Evolutionary conservation across 1,140 invertebrate genomes (phyloP).

Genomic region (Drosophila varians): DNA sequence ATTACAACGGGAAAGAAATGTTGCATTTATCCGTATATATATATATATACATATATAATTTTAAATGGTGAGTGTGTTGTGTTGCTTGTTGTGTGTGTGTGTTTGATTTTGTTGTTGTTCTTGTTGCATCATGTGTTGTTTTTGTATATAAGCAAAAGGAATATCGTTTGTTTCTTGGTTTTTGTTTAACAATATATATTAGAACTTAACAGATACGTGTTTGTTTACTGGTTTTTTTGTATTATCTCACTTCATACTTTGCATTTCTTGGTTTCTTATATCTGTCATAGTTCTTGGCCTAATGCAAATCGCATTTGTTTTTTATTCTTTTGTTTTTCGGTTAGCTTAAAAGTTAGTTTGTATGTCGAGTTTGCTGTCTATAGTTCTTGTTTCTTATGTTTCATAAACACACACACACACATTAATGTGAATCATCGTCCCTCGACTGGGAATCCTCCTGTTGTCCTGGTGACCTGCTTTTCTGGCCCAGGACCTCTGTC

Average conservation of each 20-base stretch:
- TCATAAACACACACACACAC: constrained; percentile 23
- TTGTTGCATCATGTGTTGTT: constrained; percentile 36
- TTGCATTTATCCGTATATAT: constrained; percentile 55
- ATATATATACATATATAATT: constrained; percentile 24
- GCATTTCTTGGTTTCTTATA: constrained; percentile 20
- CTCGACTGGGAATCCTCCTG: constrained; percentile 10
- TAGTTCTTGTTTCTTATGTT: constrained; percentile 11
- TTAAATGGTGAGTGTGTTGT: constrained; percentile 26
- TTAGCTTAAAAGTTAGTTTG: constrained; percentile 64
- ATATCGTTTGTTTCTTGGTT: constrained; percentile 61
- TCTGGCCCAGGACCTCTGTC: too few relatives aligned
- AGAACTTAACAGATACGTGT: constrained; percentile 47
- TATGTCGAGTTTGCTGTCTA: constrained; percentile 30
- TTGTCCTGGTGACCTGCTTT: not conserved
- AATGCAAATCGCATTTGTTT: constrained; percentile 33
- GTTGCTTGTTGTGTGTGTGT: constrained; percentile 9
- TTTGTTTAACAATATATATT: constrained; percentile 51
- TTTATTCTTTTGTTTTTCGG: constrained; percentile 44
- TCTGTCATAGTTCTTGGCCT: constrained; percentile 50
- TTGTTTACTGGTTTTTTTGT: constrained; percentile 8
- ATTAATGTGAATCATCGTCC: not conserved
- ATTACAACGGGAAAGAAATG: constrained; percentile 82
- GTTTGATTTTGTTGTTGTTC: constrained; percentile 19
- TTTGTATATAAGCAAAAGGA: constrained; percentile 72
- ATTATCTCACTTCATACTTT: constrained; percentile 21